phyloP scores from a whole-genome alignment of 2,113 vertebrate genomes.

The Athene noctua region DNA sequence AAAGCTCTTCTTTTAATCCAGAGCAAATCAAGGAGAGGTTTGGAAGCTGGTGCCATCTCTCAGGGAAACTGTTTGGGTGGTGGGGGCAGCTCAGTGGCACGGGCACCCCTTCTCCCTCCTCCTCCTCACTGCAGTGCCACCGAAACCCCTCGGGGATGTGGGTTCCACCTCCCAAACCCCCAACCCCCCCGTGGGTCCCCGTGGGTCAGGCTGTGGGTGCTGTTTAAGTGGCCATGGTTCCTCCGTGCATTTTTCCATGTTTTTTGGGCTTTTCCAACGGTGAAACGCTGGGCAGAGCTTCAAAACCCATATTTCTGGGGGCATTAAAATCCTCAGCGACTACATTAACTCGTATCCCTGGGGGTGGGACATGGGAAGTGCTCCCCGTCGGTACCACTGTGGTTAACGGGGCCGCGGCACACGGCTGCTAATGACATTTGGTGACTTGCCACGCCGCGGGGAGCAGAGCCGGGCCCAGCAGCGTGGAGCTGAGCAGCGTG shows the following conservation, averaged over 20 bases:
- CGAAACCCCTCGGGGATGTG: fast-evolving
- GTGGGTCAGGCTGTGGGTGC: neutral
- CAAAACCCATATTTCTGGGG: fast-evolving
- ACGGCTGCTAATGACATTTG: neutral
- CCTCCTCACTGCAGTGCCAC: neutral
- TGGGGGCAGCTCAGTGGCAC: neutral
- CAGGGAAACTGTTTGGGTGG: constrained; percentile 44
- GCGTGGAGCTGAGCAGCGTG: neutral
- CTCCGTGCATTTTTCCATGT: neutral
- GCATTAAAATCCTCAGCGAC: neutral
- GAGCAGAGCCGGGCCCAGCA: neutral
- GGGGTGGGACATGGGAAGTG: neutral
- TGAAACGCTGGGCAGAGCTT: neutral
- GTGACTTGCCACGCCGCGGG: neutral
- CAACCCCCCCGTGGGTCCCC: neutral
- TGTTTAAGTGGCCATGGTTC: fast-evolving
- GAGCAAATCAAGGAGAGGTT: constrained; percentile 58
- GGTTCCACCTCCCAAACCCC: fast-evolving
- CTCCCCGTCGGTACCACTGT: fast-evolving
- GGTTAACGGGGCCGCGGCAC: fast-evolving
- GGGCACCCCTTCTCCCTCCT: neutral
- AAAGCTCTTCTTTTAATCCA: constrained; percentile 60
- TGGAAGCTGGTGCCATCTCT: constrained; percentile 49
- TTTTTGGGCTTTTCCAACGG: neutral
- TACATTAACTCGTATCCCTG: neutral